Base-by-base conservation (phyloP, 2,797 vertebrate genomes). In the Sarcoramphus papa region DNA sequence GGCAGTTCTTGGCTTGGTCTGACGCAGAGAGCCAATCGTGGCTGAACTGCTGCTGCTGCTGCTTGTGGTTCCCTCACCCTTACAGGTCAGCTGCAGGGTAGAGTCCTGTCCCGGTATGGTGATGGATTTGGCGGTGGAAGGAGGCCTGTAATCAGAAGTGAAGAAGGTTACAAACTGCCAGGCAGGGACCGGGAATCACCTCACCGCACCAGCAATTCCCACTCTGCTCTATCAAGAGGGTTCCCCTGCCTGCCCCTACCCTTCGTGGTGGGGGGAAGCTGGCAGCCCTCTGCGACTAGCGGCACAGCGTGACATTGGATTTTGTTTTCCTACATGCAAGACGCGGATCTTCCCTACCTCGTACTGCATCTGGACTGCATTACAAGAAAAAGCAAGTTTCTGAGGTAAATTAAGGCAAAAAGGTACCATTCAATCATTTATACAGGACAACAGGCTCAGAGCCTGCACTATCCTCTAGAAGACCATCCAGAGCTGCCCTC, bases 21-120 rank as follows among this genome's bases (percentile, higher is more conserved):
- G 94, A 13, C 98, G 98, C 56, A 98, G 98, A 60, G 99, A 96
- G 57, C 98, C 98, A 9, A 98, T 97, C 0, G 98, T 98, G 45
- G 98, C 98, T 11, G 98, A 97, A 74, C 90, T 85, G 45, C 96
- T 97, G 77, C 94, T 93, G 35, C 95, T 92, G 37, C 96, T 95
- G 51, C 95, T 97, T 87, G 97, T 97, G 3, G 99, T 99, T 19
- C 99, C 99, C 72, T 99, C 99, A 1, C 99, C 99, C 97, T 99
- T 99, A 88, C 99, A 99, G 92, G 99, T 99, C 98, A 99, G 98
- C 98, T 99, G 99, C 93, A 99, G 98, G 91, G 99, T 98, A 21
- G 98, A 98, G 85, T 99, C 99, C 81, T 98, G 99, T 47, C 99
- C 99, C 0, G 99, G 98, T 92, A 99, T 97, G 48, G 98, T 98